Evolutionary conservation across 2,888 invertebrate genomes (phyloP).

Genomic region (Chromoteleia sp.): DNA sequence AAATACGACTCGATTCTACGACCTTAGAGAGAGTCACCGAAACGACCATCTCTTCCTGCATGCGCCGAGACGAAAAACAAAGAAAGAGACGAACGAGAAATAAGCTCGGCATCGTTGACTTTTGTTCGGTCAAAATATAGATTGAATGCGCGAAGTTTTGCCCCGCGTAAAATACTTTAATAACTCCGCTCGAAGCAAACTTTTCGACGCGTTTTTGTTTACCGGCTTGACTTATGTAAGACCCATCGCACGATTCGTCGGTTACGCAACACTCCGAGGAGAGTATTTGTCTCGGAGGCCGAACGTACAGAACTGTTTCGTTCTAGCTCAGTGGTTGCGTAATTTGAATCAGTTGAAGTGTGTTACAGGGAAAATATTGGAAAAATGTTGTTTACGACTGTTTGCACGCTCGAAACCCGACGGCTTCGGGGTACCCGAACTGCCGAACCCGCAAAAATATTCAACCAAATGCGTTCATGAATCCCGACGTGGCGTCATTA

Average conservation of each 20-base stretch:
- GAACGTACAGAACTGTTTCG: constrained; percentile 38
- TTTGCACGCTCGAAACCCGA: no score
- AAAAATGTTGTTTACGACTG: constrained; percentile 32
- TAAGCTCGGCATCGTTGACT: constrained; percentile 13
- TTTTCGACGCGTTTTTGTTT: constrained; percentile 33
- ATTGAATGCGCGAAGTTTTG: constrained; percentile 18
- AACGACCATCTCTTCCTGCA: constrained; percentile 67
- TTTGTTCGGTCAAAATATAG: constrained; percentile 37
- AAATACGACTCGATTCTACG: constrained; percentile 73
- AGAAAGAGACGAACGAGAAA: constrained; percentile 31
- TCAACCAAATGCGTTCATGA: no score
- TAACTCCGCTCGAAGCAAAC: constrained; percentile 15
- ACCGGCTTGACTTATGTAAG: constrained; percentile 72
- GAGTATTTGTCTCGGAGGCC: constrained; percentile 67
- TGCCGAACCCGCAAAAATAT: background rate
- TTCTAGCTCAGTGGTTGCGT: constrained; percentile 48
- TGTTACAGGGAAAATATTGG: constrained; percentile 33
- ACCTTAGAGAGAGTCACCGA: constrained; percentile 70
- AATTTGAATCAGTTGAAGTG: constrained; percentile 59
- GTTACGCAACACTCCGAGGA: constrained; percentile 73
- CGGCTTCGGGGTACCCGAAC: no score
- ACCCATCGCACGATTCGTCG: constrained; percentile 75
- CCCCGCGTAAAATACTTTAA: constrained; percentile 26
- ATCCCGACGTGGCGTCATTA: background rate
- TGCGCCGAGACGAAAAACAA: constrained; percentile 45